Evolutionary conservation across 2,113 vertebrate species (phyloP).

Genomic region (Pyrgilauda ruficollis): DNA sequence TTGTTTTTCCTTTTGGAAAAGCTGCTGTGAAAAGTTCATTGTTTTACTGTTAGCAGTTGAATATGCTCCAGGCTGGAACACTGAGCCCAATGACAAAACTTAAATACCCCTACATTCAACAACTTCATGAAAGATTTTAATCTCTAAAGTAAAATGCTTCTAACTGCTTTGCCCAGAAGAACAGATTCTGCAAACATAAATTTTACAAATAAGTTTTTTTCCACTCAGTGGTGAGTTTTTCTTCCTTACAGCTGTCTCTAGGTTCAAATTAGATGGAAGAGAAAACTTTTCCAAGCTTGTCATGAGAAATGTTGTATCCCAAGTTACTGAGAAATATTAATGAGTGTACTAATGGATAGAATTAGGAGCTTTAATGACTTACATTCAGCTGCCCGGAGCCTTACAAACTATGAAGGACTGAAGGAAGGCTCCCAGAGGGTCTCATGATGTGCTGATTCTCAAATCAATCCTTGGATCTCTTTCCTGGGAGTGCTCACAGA

Average conservation of each 20-base stretch:
- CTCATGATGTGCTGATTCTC: constrained; percentile 43
- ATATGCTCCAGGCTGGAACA: background rate
- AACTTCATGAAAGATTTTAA: constrained; percentile 2
- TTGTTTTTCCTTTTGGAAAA: background rate
- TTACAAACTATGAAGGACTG: constrained; percentile 34
- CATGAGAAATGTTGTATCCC: constrained; percentile 28
- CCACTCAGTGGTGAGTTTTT: background rate
- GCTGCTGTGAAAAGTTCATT: background rate
- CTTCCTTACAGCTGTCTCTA: constrained; percentile 1
- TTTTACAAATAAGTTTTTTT: background rate
- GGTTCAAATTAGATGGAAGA: constrained; percentile 27
- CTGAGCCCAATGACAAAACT: background rate
- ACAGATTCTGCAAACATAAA: background rate
- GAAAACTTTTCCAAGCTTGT: constrained; percentile 31
- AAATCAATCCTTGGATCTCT: constrained; percentile 33
- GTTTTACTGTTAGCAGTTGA: background rate
- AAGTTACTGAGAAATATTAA: constrained; percentile 56
- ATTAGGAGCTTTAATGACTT: constrained; percentile 53
- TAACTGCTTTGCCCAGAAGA: background rate
- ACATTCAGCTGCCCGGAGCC: constrained; percentile 31
- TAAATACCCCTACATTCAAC: background rate
- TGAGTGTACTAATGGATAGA: constrained; percentile 54
- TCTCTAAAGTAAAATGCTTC: background rate
- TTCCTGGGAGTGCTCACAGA: constrained; percentile 29
- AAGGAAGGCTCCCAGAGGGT: constrained; percentile 41